Base-by-base conservation (phyloP, 2,888 invertebrate genomes). In the Melanostoma mellinum region DNA sequence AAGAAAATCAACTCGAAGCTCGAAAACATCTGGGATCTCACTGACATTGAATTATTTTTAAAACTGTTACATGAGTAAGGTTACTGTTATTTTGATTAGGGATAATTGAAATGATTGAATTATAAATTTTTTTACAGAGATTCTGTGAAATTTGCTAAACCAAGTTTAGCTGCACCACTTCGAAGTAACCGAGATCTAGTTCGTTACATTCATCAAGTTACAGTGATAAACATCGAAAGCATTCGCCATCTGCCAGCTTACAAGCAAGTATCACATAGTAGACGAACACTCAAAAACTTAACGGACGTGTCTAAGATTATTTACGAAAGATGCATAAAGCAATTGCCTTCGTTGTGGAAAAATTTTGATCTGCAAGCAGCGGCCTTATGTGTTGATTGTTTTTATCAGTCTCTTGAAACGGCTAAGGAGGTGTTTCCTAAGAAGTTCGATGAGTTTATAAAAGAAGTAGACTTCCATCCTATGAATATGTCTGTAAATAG, bases 331-430 rank as follows among this genome's bases (percentile, higher is more conserved):
- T 92, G 93, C 77, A 90, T 93, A 10, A 89, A 89, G 63, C 90
- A 91, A 55, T 89, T 94, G 73, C 89, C 91, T 0, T 90, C 92
- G 8, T 87, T 93, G 4, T 91, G 90, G 87, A 88, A 90, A 1
- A 91, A 92, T 79, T 93, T 93, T 86, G 93, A 94, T 87, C 88
- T 91, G 61, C 88, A 89, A 35, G 91, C 92, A 0, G 92, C 93
- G 0, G 88, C 92, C 38, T 86, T 92, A 20, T 92, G 93, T 10
- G 87, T 93, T 8, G 93, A 94, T 87, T 93, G 93, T 86, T 94
- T 93, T 89, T 87, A 93, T 8, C 89, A 91, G 75, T 89, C 90
- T 68, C 75, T 90, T 3, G 81, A 86, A 5, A 89, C 90, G 1
- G 90, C 89, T 0, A 87, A 90, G 72, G 86, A 85, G 38, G 86